Evolutionary conservation across 2,797 vertebrate species (phyloP), one percentile per base, ranked within the genome.

Genomic region (Crax fasciolata): DNA sequence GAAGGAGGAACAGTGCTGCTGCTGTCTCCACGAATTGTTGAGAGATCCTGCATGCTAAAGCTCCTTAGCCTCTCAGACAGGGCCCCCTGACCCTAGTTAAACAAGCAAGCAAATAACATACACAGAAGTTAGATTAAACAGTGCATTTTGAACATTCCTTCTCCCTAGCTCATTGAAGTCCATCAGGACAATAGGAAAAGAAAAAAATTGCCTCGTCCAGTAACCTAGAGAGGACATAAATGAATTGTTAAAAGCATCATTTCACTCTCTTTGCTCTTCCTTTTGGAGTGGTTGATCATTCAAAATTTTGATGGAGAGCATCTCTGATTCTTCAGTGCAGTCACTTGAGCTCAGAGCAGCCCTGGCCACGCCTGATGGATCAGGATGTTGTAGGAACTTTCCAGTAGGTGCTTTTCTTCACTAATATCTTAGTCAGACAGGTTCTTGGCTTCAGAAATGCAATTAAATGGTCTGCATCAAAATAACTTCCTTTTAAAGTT

Each of bases 31-130:
- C 99, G 98, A 83, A 99, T 99, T 9, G 98, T 98, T 3, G 99
- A 99, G 84, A 99, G 98, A 81, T 99, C 99, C 96, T 99, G 99
- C 99, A 99, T 99, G 98, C 99, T 99, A 97, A 99, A 99, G 94
- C 99, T 99, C 94, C 99, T 98, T 63, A 99, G 98, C 49, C 99
- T 98, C 97, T 99, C 99, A 3, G 99, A 99, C 78, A 99, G 98
- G 72, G 99, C 99, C 32, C 99, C 99, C 97, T 99, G 99, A 49
- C 99, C 98, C 99, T 99, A 70, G 48, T 85, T 30, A 66, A 88
- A 95, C 39, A 96, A 85, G 55, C 23, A 92, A 85, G 87, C 8
- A 89, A 85, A 83, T 9, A 95, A 78, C n/a, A 88, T 30, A 55
- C 16, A 89, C 3, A 62, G 0, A 32, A 84, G 23, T 97, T 84